phyloP scores from a whole-genome alignment of 2,797 vertebrate genomes.

The Arctocebus calabarensis region DNA sequence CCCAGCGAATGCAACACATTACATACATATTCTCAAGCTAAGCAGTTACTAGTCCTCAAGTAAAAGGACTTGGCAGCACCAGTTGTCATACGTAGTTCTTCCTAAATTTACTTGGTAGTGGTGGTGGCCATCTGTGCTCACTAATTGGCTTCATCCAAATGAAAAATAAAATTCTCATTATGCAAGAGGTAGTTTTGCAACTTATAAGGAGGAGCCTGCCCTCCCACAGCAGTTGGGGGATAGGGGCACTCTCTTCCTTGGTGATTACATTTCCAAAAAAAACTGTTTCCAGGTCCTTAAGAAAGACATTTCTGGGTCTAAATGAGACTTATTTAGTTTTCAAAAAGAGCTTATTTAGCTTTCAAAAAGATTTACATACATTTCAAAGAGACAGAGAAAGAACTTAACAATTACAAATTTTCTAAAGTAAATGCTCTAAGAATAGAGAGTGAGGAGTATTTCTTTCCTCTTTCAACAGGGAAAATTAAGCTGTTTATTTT shows the following conservation, averaged over 20 bases:
- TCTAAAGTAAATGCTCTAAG: constrained; percentile 44
- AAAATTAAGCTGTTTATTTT: constrained; percentile 45
- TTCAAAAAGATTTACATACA: constrained; percentile 22
- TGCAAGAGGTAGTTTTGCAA: not conserved
- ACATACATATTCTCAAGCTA: not conserved
- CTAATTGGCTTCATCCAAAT: constrained; percentile 40
- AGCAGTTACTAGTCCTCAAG: not conserved
- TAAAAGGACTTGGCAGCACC: not conserved
- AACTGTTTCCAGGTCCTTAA: not conserved
- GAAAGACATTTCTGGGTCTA: not conserved
- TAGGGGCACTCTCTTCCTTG: not conserved
- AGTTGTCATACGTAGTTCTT: constrained; percentile 15
- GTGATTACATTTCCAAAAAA: not conserved
- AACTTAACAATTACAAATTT: constrained; percentile 21
- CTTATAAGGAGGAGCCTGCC: not conserved
- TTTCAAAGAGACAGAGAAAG: constrained; percentile 47
- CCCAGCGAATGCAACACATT: not conserved
- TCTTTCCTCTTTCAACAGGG: constrained; percentile 14
- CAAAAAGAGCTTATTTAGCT: constrained; percentile 8
- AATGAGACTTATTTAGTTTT: constrained; percentile 12
- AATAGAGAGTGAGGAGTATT: not conserved
- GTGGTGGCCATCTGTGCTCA: constrained; percentile 16
- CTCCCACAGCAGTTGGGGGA: not conserved
- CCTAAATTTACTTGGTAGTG: constrained; percentile 28
- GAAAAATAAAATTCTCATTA: constrained; percentile 44